Evolutionary conservation across 2,888 invertebrate genomes (phyloP), one percentile per base, ranked within the genome.

Genomic region (Chrysodeixis includens): DNA sequence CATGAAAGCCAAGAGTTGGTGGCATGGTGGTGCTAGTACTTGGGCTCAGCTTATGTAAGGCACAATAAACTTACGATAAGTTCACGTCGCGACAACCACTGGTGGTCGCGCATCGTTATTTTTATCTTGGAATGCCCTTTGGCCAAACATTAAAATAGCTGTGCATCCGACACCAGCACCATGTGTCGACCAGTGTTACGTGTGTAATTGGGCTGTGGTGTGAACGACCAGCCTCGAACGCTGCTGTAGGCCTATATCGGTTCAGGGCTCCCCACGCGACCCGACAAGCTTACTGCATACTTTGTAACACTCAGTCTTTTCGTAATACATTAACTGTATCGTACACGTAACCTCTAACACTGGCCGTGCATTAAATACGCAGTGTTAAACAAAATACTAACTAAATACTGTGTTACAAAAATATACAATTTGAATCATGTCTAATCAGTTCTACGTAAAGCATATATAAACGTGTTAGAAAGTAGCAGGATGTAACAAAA

Each of bases 11-110:
- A 74, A 62, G 65, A 78, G 76, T 72, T 76, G 72, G 71, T 73
- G 57, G 54, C 66, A 61, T 77, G 80, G 74, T 80, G 79, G 56
- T 86, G 86, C 90, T 89, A 88, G 90, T 90, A 89, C 84, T 40
- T 81, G 73, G 79, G 74, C 75, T 74, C 67, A 82, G 79, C 85
- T 91, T 92, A 91, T 90, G 85, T 91, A 92, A 92, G 89, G 76
- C 68, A 70, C 82, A 87, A 91, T 91, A 89, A 87, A 86, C 85
- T 87, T 88, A 55, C 58, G 74, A 70, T 74, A 79, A 65, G 69
- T 77, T 88, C 87, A 82, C 65, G 79, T 73, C 64, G 72, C 76
- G 79, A 80, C 77, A 69, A 73, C 65, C 70, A 76, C 78, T 77
- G 71, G 84, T 83, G 73, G 82, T 74, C 66, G 80, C 62, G 66